A percentile compares a stretch with the other conserved stretches of the same genome.
phyloP scores from a whole-genome alignment of 1,140 invertebrate species.

The Zaprionus davidi region DNA sequence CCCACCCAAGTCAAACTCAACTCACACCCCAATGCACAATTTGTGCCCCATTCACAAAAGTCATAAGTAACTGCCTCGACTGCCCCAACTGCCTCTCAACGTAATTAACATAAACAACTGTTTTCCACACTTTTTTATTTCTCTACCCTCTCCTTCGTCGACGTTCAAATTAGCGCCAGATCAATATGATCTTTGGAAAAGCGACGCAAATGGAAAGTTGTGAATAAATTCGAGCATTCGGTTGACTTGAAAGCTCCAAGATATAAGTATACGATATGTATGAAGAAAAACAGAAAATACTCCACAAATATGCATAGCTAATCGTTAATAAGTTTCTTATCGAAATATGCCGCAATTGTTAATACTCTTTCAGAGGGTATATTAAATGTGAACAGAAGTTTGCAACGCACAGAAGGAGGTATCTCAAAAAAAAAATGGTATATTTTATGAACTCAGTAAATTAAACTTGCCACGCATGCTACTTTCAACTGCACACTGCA shows the following conservation, averaged over 20 bases:
- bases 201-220: conserved; percentile 63
- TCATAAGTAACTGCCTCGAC: conserved; percentile 45
- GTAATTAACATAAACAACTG: conserved; percentile 77
- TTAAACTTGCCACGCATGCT: too few species aligned
- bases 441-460: too few species aligned
- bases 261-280: neutral
- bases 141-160: conserved; percentile 27
- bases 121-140: conserved; percentile 34
- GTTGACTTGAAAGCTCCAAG: neutral
- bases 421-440: neutral
- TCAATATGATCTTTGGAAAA: conserved; percentile 59
- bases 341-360: neutral
- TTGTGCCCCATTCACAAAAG: conserved; percentile 44
- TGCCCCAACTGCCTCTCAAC: conserved; percentile 18
- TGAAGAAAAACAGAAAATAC: conserved; percentile 2
- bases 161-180: conserved; percentile 66
- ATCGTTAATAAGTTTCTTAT: neutral
- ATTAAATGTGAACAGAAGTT: neutral
- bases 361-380: neutral
- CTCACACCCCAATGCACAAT: conserved; percentile 29
- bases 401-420: neutral
- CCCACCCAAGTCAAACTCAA: conserved; percentile 32
- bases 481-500: too few species aligned
- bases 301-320: neutral
- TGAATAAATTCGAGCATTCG: conserved; percentile 15